These are phyloP conservation scores for Vandiemenella viatica DNA, from an alignment of 2,888 invertebrate genomes.

Conservation along the genomic window DNA sequence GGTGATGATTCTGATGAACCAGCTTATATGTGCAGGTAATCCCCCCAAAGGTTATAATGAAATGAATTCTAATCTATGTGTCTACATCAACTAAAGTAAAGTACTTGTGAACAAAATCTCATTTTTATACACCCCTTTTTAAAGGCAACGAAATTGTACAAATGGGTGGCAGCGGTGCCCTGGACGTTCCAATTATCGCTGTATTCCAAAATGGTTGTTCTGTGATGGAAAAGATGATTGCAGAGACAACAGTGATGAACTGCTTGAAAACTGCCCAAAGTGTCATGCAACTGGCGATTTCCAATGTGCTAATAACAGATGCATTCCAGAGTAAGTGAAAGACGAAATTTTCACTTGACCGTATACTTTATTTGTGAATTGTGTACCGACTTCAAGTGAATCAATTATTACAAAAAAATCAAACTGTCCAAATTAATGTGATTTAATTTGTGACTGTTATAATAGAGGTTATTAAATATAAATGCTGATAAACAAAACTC, in stretches of 20 bases:
- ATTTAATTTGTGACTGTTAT: too few species aligned
- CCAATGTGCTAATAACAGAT: constrained; percentile 79
- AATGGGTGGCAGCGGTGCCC: constrained; percentile 93
- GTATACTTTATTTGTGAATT: too few species aligned
- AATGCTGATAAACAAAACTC: too few species aligned
- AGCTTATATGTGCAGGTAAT: constrained; percentile 62
- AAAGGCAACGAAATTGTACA: constrained; percentile 76
- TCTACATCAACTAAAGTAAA: too few species aligned
- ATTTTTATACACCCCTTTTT: not conserved
- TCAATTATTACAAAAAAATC: too few species aligned
- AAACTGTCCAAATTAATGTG: too few species aligned
- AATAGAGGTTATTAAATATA: too few species aligned
- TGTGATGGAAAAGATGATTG: constrained; percentile 98
- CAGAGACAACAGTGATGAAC: constrained; percentile 85
- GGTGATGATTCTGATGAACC: constrained; percentile 92
- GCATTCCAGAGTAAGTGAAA: constrained; percentile 50
- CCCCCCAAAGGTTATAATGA: not conserved
- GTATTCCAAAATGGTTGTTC: constrained; percentile 95
- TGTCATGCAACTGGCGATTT: constrained; percentile 83
- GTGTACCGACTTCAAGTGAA: too few species aligned
- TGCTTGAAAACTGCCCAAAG: constrained; percentile 75
- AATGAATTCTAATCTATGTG: not conserved
- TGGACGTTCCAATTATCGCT: constrained; percentile 81
- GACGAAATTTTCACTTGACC: too few species aligned
- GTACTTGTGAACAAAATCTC: not conserved